phyloP scores from a whole-genome alignment of 2,888 invertebrate genomes.

The Tineola bisselliella region DNA sequence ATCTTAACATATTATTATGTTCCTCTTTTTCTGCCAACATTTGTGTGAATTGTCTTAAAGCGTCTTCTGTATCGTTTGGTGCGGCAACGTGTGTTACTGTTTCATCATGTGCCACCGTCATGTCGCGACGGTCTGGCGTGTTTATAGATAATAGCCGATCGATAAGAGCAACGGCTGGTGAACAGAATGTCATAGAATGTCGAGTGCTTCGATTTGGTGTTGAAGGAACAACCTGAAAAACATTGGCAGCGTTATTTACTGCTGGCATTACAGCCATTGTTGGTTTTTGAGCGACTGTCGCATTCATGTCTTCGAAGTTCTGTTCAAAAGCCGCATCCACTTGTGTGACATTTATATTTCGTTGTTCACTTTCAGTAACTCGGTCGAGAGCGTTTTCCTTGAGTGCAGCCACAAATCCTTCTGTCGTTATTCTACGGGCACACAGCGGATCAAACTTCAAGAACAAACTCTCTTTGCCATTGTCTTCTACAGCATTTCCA shows the following conservation, averaged over 20 bases:
- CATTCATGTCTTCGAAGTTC: conserved; percentile 34
- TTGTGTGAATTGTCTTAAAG: conserved; percentile 54
- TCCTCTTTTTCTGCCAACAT: conserved; percentile 66
- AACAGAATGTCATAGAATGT: conserved; percentile 51
- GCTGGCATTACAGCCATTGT: conserved; percentile 59
- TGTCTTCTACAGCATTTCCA: conserved; percentile 43
- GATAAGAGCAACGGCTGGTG: conserved; percentile 64
- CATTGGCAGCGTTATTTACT: conserved; percentile 32
- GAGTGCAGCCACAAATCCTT: conserved; percentile 40
- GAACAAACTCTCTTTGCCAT: conserved; percentile 59
- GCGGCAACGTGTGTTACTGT: conserved; percentile 31
- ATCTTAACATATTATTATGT: conserved; percentile 56
- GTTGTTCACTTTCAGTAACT: conserved; percentile 19
- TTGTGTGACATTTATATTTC: conserved; percentile 25
- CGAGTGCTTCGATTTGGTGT: conserved; percentile 42
- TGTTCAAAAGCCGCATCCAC: conserved; percentile 28
- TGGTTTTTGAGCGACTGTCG: conserved; percentile 41
- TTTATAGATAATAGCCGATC: conserved; percentile 55
- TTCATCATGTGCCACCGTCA: conserved; percentile 27
- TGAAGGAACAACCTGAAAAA: conserved; percentile 39
- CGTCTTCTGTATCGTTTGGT: conserved; percentile 43
- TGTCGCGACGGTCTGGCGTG: conserved; percentile 24
- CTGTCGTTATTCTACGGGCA: conserved; percentile 46
- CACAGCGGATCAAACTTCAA: conserved; percentile 59
- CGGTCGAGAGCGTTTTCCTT: conserved; percentile 46